These are phyloP conservation scores for Mus spretus DNA, from an alignment of 2,797 vertebrate species.

Conservation along the genomic window DNA sequence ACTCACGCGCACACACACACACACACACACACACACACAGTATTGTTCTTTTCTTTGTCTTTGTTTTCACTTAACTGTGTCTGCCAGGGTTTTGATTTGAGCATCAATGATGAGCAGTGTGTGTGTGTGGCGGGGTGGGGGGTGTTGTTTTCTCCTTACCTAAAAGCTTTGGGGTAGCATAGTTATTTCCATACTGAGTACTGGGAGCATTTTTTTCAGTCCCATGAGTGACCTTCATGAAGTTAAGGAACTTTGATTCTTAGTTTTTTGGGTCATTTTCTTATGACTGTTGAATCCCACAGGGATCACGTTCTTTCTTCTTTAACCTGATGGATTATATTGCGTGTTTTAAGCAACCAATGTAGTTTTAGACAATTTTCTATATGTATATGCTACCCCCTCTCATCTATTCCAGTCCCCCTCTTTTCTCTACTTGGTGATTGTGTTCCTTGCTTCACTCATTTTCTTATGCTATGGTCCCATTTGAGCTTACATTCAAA, in stretches of 20 bases:
- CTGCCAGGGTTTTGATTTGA: not conserved
- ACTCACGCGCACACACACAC: too few relatives aligned
- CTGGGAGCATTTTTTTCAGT: not conserved
- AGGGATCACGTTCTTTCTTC: not conserved
- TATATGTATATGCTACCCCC: not conserved
- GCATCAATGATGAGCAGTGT: not conserved
- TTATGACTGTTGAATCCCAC: not conserved
- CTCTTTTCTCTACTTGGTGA: not conserved
- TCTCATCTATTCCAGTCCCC: not conserved
- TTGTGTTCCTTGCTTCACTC: conserved; percentile 18
- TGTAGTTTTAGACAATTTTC: not conserved
- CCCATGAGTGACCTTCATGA: not conserved
- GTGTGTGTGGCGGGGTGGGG: too few relatives aligned
- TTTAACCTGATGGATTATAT: not conserved
- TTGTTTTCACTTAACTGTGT: not conserved
- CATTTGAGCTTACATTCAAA: conserved; percentile 17
- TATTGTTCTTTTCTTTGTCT: not conserved
- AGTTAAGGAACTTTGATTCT: not conserved
- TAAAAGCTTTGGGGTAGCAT: not conserved
- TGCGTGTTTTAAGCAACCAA: not conserved
- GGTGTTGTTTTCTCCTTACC: too few relatives aligned
- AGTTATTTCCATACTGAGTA: not conserved
- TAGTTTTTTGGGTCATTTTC: not conserved
- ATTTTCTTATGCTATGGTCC: conserved; percentile 59
- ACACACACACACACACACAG: too few relatives aligned